Evolutionary conservation across 2,888 invertebrate genomes (phyloP).

Genomic region (Dugesia japonica): DNA sequence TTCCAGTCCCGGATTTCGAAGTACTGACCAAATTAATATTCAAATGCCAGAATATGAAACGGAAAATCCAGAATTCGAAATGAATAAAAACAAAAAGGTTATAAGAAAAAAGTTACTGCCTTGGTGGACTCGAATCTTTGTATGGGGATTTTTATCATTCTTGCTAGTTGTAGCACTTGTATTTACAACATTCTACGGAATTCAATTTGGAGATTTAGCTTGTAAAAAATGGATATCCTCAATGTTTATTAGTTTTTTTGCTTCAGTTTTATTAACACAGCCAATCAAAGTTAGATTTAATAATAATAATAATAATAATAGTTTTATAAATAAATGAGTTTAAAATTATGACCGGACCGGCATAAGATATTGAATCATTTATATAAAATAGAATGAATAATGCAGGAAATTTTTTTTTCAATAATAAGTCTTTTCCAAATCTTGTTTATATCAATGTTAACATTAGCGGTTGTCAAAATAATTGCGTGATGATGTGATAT

Average conservation of each 20-base stretch:
- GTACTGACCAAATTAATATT: not conserved
- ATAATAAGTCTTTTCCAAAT: too few species aligned
- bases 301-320: not conserved
- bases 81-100: not conserved
- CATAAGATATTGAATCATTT: too few species aligned
- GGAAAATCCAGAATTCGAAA: not conserved
- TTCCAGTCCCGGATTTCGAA: not conserved
- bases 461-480: too few species aligned
- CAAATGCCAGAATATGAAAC: not conserved
- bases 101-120: conserved; percentile 36
- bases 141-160: conserved; percentile 48
- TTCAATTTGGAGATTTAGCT: conserved; percentile 49
- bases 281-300: conserved; percentile 48
- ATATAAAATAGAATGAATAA: too few species aligned
- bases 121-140: conserved; percentile 45
- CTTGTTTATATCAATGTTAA: too few species aligned
- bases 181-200: conserved; percentile 49
- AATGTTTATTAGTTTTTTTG: conserved; percentile 49
- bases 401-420: too few species aligned
- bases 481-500: too few species aligned
- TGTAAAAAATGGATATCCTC: conserved; percentile 50
- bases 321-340: too few species aligned
- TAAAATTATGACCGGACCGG: too few species aligned
- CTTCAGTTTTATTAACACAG: conserved; percentile 50
- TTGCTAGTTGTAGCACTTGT: conserved; percentile 44